Percentiles rank a stretch among this genome's conserved stretches.
These are phyloP conservation scores for Saturnia pavonia DNA, from an alignment of 2,888 invertebrate species.

Conservation along the genomic window DNA sequence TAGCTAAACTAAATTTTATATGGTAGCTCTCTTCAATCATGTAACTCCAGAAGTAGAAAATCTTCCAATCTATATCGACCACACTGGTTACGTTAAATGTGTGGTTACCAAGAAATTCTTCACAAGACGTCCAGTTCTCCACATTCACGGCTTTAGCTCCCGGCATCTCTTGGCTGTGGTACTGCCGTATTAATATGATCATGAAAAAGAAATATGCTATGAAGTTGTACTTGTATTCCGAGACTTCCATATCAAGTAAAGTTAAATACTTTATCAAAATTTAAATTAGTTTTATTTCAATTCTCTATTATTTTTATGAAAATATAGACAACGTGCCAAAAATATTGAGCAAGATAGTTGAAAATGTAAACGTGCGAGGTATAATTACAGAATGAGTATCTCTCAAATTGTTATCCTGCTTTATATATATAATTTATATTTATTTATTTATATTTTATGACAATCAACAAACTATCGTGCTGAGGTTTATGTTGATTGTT, in stretches of 20 bases:
- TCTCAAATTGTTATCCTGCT: background rate
- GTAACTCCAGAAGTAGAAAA: conserved; percentile 59
- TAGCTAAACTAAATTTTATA: conserved; percentile 49
- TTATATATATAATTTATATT: background rate
- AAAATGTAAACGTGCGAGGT: background rate
- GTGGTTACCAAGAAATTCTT: conserved; percentile 48
- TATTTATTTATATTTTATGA: background rate
- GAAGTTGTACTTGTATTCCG: background rate
- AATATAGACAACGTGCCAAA: background rate
- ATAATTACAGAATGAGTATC: background rate
- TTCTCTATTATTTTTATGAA: background rate
- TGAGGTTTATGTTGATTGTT: background rate
- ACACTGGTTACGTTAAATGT: conserved; percentile 44
- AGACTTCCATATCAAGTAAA: background rate
- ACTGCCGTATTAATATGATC: background rate
- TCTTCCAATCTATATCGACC: conserved; percentile 57
- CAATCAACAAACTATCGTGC: background rate
- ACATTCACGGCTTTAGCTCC: background rate
- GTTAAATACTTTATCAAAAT: background rate
- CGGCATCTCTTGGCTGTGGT: background rate
- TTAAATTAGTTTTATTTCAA: background rate
- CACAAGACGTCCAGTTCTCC: conserved; percentile 56
- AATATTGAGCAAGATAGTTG: background rate
- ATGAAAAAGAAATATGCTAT: background rate
- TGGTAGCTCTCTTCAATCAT: conserved; percentile 43